Evolutionary conservation across 2,888 invertebrate genomes (phyloP).

Genomic region (Epinotia ramella): DNA sequence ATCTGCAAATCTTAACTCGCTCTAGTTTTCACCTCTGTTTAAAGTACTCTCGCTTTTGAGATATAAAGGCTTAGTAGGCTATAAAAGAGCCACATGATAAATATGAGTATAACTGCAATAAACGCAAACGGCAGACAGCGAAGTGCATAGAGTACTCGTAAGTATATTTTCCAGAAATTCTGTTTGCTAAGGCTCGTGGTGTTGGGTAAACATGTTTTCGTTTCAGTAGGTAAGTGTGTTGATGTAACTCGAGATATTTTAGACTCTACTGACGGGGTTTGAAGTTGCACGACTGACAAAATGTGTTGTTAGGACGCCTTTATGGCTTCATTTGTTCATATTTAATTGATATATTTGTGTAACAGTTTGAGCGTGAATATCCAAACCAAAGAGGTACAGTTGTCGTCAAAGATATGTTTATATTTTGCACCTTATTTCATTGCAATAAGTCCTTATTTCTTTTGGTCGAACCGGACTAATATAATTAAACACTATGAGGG

Average conservation of each 20-base stretch:
- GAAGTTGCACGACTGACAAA: neutral
- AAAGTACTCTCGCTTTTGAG: constrained; percentile 51
- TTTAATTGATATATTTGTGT: too few relatives aligned
- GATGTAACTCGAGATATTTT: neutral
- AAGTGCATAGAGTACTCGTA: constrained; percentile 17
- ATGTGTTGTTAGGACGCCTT: too few relatives aligned
- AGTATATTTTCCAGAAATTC: constrained; percentile 11
- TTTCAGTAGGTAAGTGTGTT: neutral
- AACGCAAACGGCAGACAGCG: constrained; percentile 33
- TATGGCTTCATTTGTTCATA: too few relatives aligned
- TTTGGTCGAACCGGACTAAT: neutral
- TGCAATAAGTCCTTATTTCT: neutral
- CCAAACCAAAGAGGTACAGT: too few relatives aligned
- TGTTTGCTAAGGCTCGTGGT: constrained; percentile 5
- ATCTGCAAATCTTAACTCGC: constrained; percentile 43
- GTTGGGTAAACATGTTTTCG: constrained; percentile 25
- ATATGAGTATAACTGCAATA: constrained; percentile 40
- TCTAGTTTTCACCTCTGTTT: constrained; percentile 48
- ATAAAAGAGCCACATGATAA: constrained; percentile 42
- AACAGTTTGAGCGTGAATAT: too few relatives aligned
- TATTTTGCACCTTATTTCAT: too few relatives aligned
- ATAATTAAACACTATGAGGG: too few relatives aligned
- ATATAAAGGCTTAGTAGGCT: constrained; percentile 35
- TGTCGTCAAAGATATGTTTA: too few relatives aligned
- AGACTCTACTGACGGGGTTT: neutral